Evolutionary conservation across 2,113 vertebrate genomes (phyloP), one percentile per base, ranked within the genome.

Genomic region (Spizaetus ornatus): DNA sequence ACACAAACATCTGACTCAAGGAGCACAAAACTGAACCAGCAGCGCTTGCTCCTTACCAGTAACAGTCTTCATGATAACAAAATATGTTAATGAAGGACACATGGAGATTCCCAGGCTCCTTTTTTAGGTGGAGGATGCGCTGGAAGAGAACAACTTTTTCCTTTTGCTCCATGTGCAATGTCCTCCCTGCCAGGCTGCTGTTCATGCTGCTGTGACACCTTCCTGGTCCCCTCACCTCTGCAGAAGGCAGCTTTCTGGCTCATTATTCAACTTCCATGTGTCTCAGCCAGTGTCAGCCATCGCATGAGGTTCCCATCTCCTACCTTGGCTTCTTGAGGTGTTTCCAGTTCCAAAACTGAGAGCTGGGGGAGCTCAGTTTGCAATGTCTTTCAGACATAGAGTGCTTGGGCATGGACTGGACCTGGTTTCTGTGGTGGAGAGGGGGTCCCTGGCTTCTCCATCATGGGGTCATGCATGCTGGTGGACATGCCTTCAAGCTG

Each of bases 251-350:
- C 32, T 61, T 69, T n/a, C 52, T 59, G 34, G 38, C 17, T 69
- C 10, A 2, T 52, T 26, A 42, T 16, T 70, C 16, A 20, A 17
- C 17, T 29, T 63, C n/a, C 2, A 2, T 11, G 23, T 38, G 32
- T n/a, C 55, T 50, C 12, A 22, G 47, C 31, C 9, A 4, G 19
- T 25, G n/a, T 29, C n/a, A 56, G n/a, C 18, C 25, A 5, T 23
- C 1, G 3, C 0, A 1, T 29, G n/a, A 63, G 25, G 20, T 56
- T 42, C 50, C 16, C 3, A 0, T 29, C 59, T 40, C 42, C n/a
- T n/a, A 34, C 16, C 31, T 65, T 1, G 1, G 45, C 63, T 77
- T 52, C 53, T 43, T 1, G 4, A 43, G 45, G 20, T 50, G 32
- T 69, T 73, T 62, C 36, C 53, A 53, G 63, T 62, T 84, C n/a